Evolutionary conservation across 2,888 invertebrate genomes (phyloP).

Genomic region (Euphydryas editha): DNA sequence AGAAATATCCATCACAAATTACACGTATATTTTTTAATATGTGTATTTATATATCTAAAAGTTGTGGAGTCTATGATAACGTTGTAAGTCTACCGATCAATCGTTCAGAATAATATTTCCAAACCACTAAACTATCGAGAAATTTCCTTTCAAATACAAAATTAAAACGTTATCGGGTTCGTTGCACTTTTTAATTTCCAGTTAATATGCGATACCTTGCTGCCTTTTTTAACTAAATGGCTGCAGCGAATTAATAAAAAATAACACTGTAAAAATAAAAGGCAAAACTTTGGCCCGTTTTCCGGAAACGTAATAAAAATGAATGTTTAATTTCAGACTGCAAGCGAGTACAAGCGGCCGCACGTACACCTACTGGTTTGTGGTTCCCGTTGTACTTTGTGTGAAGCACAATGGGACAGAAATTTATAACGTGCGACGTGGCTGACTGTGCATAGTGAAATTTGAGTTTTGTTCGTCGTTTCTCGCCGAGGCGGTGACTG

Average conservation of each 20-base stretch:
- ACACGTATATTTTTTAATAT: no score
- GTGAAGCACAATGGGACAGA: constrained; percentile 21
- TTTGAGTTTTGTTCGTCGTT: constrained; percentile 12
- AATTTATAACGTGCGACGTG: constrained; percentile 24
- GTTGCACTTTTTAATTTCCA: constrained; percentile 3
- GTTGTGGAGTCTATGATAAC: neutral
- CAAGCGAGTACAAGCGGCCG: constrained; percentile 16
- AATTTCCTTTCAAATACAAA: neutral
- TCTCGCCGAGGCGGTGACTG: constrained; percentile 20
- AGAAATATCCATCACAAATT: no score
- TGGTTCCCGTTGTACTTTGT: constrained; percentile 13
- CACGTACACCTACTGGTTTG: constrained; percentile 11
- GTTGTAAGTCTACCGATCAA: neutral
- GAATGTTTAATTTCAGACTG: constrained; percentile 51
- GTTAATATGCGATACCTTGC: neutral
- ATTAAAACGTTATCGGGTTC: neutral
- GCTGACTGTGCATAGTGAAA: constrained; percentile 10
- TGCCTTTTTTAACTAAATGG: constrained; percentile 3
- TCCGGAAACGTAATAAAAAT: constrained; percentile 52
- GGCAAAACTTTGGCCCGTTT: constrained; percentile 44
- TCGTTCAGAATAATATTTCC: neutral
- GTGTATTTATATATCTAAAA: no score
- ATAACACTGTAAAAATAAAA: constrained; percentile 44
- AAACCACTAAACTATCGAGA: neutral
- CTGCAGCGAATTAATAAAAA: constrained; percentile 14